A percentile compares a stretch with the other conserved stretches of the same genome.
phyloP scores from a whole-genome alignment of 37 sponge, comb jelly and placozoan genomes.

The Aplysina aerophoba region DNA sequence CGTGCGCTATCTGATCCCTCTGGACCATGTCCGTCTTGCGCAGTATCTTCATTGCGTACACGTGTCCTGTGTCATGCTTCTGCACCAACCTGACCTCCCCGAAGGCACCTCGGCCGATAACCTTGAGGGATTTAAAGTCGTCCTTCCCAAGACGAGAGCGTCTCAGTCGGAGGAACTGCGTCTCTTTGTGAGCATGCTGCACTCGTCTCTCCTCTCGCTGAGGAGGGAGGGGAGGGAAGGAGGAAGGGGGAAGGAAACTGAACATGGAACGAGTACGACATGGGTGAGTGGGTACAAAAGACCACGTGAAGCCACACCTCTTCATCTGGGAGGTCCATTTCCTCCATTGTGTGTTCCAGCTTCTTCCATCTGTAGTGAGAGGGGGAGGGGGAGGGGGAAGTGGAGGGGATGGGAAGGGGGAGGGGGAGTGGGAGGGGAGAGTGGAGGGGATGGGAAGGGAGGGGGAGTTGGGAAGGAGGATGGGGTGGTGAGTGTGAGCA shows the following conservation, averaged over 20 bases:
- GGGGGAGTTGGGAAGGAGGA: too few species aligned
- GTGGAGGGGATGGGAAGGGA: too few species aligned
- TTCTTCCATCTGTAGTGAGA: constrained; percentile 68
- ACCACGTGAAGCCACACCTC: too few species aligned
- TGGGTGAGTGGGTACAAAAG: background rate
- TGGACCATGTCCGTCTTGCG: constrained; percentile 95
- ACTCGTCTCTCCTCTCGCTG: constrained; percentile 80
- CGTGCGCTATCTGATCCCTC: constrained; percentile 99
- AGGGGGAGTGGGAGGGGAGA: too few species aligned
- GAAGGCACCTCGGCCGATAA: constrained; percentile 98
- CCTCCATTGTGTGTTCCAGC: constrained; percentile 77
- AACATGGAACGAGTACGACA: background rate
- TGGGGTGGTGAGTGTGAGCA: too few species aligned
- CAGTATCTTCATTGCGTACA: constrained; percentile 99
- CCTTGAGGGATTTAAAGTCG: constrained; percentile 95
- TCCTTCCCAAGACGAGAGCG: constrained; percentile 88
- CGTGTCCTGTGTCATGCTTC: constrained; percentile 97
- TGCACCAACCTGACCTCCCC: constrained; percentile 98
- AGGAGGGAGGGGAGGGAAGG: background rate
- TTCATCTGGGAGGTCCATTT: constrained; percentile 69
- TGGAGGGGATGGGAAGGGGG: too few species aligned
- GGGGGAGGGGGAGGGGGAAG: too few species aligned
- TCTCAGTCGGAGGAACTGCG: constrained; percentile 93
- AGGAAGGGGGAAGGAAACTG: background rate
- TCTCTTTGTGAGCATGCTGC: constrained; percentile 90